These are phyloP conservation scores for Chromis chromis DNA, from an alignment of 2,797 vertebrate species.

Conservation along the genomic window DNA sequence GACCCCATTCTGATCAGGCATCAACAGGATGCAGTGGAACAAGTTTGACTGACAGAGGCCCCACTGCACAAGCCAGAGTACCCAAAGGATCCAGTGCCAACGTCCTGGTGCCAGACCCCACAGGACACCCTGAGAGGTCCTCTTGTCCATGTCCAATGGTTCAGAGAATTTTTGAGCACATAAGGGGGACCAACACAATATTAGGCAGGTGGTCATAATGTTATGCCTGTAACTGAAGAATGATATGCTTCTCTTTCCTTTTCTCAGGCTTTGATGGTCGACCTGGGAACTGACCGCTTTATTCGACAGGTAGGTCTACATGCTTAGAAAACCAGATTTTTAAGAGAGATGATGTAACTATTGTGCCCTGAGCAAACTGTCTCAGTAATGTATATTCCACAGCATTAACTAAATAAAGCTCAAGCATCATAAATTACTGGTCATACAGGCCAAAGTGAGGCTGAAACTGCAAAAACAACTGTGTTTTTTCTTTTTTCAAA, in stretches of 20 bases:
- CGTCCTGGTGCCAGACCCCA: no score
- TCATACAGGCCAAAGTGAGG: no score
- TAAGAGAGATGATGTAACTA: neutral
- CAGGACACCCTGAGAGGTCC: no score
- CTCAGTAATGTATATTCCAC: conserved; percentile 2
- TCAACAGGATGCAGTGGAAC: no score
- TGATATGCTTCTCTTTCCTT: conserved; percentile 27
- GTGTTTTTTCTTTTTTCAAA: conserved; percentile 9
- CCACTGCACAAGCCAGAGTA: no score
- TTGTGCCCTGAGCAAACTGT: neutral
- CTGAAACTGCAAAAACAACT: neutral
- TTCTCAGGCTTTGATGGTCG: conserved; percentile 95
- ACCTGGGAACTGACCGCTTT: conserved; percentile 96
- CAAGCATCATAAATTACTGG: neutral
- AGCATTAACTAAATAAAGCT: conserved; percentile 5
- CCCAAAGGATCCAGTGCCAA: no score
- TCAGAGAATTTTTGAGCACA: no score
- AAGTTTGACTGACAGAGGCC: no score
- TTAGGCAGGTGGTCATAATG: no score
- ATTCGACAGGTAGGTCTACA: conserved; percentile 91
- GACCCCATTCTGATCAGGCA: no score
- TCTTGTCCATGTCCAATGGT: no score
- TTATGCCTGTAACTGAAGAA: conserved; percentile 1
- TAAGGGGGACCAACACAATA: no score
- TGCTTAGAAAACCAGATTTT: neutral